phyloP scores from a whole-genome alignment of 2,797 vertebrate genomes.

The Brachymystax lenok region DNA sequence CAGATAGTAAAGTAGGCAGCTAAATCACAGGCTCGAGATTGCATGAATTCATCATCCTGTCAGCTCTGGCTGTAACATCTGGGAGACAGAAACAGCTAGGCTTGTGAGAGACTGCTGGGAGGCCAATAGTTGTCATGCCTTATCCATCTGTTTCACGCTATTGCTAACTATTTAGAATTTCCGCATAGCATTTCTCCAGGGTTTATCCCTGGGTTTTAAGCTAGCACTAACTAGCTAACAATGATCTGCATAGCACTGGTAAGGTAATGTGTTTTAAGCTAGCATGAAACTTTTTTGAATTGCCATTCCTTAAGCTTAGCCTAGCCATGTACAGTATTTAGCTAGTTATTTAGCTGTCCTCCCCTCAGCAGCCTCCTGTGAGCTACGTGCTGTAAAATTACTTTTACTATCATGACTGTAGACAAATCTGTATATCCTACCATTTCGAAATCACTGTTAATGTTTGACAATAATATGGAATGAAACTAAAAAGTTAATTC shows the following conservation, averaged over 20 bases:
- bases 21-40: conserved; percentile 39
- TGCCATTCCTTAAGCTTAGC: background rate
- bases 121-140: conserved; percentile 15
- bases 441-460: background rate
- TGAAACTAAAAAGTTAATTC: background rate
- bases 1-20: conserved; percentile 12
- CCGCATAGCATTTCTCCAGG: background rate
- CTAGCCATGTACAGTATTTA: conserved; percentile 9
- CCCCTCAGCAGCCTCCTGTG: background rate
- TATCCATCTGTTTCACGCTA: conserved; percentile 15
- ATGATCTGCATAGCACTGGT: no score
- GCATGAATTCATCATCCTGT: conserved; percentile 49
- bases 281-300: no score
- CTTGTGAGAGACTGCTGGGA: conserved; percentile 29
- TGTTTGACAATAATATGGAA: background rate
- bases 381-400: background rate
- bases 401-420: background rate
- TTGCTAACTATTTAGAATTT: conserved; percentile 17
- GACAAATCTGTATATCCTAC: background rate
- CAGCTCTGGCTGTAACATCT: conserved; percentile 52
- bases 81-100: conserved; percentile 36
- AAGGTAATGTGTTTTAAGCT: no score
- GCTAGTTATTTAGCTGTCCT: background rate
- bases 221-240: background rate
- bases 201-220: background rate